Evolutionary conservation across 1,140 invertebrate genomes (phyloP).

Genomic region (Polypedilum vanderplanki): DNA sequence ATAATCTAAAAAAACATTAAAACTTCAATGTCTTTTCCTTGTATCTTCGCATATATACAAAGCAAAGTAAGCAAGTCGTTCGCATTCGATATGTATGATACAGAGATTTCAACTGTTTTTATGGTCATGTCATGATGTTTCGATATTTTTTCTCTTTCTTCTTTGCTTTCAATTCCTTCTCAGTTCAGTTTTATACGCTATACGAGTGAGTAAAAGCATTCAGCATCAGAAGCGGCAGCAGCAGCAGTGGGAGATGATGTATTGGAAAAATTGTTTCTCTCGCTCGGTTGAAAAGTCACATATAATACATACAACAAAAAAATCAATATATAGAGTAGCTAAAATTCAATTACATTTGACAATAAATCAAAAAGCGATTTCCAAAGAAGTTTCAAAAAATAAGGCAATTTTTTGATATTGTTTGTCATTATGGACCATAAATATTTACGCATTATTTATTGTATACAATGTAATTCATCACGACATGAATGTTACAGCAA

Average conservation of each 20-base stretch:
- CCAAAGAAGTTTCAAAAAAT: background rate
- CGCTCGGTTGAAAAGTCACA: background rate
- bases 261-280: background rate
- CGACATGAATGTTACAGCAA: background rate
- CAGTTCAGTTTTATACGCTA: too few relatives aligned
- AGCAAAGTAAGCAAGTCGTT: background rate
- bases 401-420: background rate
- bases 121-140: constrained; percentile 17
- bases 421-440: background rate
- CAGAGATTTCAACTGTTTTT: constrained; percentile 2
- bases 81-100: background rate
- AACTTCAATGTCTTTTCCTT: too few relatives aligned
- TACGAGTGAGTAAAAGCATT: too few relatives aligned
- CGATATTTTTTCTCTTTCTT: background rate
- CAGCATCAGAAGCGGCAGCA: too few relatives aligned
- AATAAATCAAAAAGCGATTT: constrained; percentile 4
- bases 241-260: background rate
- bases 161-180: background rate
- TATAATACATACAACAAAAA: background rate
- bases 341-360: constrained; percentile 16
- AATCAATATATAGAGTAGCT: background rate
- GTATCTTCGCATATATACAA: too few relatives aligned
- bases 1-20: too few relatives aligned
- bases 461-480: background rate
- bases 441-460: constrained; percentile 7